phyloP scores from a whole-genome alignment of 2,113 vertebrate genomes.

The Synchiropus splendidus region DNA sequence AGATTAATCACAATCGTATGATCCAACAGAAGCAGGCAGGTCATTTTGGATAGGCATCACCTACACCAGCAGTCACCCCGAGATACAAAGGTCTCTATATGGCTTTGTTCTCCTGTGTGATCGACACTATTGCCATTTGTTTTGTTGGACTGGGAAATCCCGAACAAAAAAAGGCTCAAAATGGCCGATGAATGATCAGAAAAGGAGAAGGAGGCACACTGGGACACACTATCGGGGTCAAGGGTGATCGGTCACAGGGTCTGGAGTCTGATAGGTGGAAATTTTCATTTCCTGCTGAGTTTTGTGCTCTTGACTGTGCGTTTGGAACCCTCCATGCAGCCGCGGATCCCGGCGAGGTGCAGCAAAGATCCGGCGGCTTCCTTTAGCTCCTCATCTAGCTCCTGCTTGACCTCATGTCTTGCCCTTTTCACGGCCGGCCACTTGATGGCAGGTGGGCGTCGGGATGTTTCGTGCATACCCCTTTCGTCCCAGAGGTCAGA shows the following conservation, averaged over 20 bases:
- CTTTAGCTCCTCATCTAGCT: conserved; percentile 96
- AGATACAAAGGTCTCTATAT: conserved; percentile 81
- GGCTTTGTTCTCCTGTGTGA: conserved; percentile 96
- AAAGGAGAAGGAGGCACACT: conserved; percentile 63
- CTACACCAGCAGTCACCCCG: conserved; percentile 31
- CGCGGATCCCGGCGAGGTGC: conserved; percentile 91
- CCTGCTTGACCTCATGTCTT: conserved; percentile 71
- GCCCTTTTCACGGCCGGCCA: conserved; percentile 67
- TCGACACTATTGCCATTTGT: conserved; percentile 79
- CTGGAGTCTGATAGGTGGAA: conserved; percentile 36
- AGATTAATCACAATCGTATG: conserved; percentile 39
- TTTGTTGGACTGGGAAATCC: conserved; percentile 57
- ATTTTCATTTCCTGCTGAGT: conserved; percentile 79
- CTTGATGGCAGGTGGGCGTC: conserved; percentile 59
- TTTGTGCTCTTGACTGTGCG: conserved; percentile 85
- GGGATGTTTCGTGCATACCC: conserved; percentile 50
- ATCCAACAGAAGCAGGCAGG: conserved; percentile 54
- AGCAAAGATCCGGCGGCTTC: conserved; percentile 96
- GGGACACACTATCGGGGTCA: conserved; percentile 51
- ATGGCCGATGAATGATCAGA: conserved; percentile 61
- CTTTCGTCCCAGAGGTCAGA: conserved; percentile 78
- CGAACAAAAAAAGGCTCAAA: conserved; percentile 67
- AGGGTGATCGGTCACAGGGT: conserved; percentile 54
- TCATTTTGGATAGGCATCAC: conserved; percentile 51
- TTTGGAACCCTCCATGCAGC: conserved; percentile 82